phyloP scores from a whole-genome alignment of 2,797 vertebrate species.

The Chaenodraco wilsoni region DNA sequence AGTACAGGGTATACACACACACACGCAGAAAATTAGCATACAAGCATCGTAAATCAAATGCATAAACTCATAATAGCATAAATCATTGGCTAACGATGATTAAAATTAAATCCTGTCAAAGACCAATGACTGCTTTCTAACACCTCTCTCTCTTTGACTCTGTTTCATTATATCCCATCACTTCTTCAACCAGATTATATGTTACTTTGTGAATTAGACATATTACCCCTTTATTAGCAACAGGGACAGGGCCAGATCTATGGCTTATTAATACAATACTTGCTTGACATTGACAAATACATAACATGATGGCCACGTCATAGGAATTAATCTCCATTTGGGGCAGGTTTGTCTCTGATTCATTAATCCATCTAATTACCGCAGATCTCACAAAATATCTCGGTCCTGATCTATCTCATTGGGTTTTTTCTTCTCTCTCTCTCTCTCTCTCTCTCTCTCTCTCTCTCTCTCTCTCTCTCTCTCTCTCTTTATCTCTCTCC shows the following conservation, averaged over 20 bases:
- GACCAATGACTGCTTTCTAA: constrained; percentile 47
- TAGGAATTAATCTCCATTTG: constrained; percentile 79
- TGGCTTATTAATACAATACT: constrained; percentile 79
- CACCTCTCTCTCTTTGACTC: constrained; percentile 4
- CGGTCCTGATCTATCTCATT: constrained; percentile 63
- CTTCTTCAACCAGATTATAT: constrained; percentile 65
- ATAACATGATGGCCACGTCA: constrained; percentile 70
- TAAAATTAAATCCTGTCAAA: constrained; percentile 68
- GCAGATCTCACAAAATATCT: constrained; percentile 70
- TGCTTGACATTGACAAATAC: constrained; percentile 81
- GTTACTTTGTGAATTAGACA: constrained; percentile 75
- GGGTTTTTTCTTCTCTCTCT: constrained; percentile 33
- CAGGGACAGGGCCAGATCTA: constrained; percentile 64
- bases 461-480: constrained; percentile 13
- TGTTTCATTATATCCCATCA: constrained; percentile 58
- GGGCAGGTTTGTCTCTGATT: constrained; percentile 70
- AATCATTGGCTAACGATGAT: constrained; percentile 60
- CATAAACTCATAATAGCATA: constrained; percentile 50
- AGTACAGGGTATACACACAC: not conserved
- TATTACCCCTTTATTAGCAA: constrained; percentile 74
- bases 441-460: constrained; percentile 13
- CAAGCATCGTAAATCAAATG: constrained; percentile 52
- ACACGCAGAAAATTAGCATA: constrained; percentile 24
- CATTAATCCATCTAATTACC: constrained; percentile 79
- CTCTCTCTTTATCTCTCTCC: constrained; percentile 11